phyloP scores from a whole-genome alignment of 2,888 invertebrate species.

The Harpalus rufipes region DNA sequence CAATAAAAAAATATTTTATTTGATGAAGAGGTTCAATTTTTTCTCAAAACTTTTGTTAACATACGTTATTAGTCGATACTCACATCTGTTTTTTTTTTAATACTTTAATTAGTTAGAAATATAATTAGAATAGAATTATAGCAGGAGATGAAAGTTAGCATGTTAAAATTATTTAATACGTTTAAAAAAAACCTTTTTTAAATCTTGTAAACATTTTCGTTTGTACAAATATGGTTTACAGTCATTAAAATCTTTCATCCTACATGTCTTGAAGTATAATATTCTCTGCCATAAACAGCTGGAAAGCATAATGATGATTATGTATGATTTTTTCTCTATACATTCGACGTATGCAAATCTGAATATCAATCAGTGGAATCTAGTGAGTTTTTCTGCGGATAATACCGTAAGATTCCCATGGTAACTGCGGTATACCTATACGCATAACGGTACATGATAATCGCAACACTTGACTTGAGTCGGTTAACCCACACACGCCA shows the following conservation, averaged over 20 bases:
- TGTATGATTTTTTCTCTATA: conserved; percentile 12
- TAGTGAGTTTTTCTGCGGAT: conserved; percentile 11
- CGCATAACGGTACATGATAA: conserved; percentile 25
- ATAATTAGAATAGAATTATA: not conserved
- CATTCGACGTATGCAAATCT: conserved; percentile 22
- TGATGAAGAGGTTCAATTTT: too few species aligned
- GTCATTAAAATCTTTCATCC: conserved; percentile 3
- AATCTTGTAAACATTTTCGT: not conserved
- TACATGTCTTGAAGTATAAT: not conserved
- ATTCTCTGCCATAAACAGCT: not conserved
- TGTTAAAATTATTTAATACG: not conserved
- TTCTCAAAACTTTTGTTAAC: too few species aligned
- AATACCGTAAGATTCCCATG: conserved; percentile 41
- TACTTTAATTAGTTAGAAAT: not conserved
- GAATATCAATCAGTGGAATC: conserved; percentile 21
- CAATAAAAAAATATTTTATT: too few species aligned
- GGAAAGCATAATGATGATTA: conserved; percentile 11
- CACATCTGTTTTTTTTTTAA: not conserved
- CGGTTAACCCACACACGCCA: conserved; percentile 20
- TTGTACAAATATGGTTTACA: conserved; percentile 2
- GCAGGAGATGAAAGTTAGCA: not conserved
- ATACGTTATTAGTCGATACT: too few species aligned
- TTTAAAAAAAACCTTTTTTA: not conserved
- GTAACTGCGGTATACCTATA: conserved; percentile 26
- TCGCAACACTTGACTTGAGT: conserved; percentile 8